A percentile compares a stretch with the other conserved stretches of the same genome.
These are phyloP conservation scores for Phortica magna DNA, from an alignment of 2,888 invertebrate species.

Conservation along the genomic window DNA sequence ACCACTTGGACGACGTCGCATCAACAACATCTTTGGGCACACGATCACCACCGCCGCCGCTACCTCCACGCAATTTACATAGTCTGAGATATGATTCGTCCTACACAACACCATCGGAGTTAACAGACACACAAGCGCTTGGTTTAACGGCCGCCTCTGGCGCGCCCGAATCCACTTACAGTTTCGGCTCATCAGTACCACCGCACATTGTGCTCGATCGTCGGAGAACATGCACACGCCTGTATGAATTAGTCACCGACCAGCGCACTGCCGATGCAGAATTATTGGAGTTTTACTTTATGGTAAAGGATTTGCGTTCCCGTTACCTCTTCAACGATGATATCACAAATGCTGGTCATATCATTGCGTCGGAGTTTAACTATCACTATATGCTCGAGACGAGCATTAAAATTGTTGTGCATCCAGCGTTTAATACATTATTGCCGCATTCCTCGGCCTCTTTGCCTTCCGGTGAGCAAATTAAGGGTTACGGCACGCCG, in stretches of 20 bases:
- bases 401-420: conserved; percentile 93
- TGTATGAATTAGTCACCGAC: conserved; percentile 87
- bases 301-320: conserved; percentile 88
- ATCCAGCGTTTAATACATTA: conserved; percentile 79
- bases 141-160: background rate
- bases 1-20: background rate
- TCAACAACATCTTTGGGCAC: conserved; percentile 20
- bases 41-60: conserved; percentile 79
- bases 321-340: conserved; percentile 87
- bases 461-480: conserved; percentile 63
- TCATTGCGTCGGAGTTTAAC: conserved; percentile 92
- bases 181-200: conserved; percentile 50
- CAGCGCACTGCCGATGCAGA: conserved; percentile 86
- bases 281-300: conserved; percentile 88
- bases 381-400: conserved; percentile 88
- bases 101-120: conserved; percentile 41
- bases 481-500: conserved; percentile 81
- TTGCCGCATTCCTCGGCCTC: conserved; percentile 79
- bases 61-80: conserved; percentile 81
- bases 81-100: conserved; percentile 26
- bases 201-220: conserved; percentile 67
- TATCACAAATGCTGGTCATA: conserved; percentile 90
- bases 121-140: background rate
- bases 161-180: background rate
- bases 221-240: conserved; percentile 75